Evolutionary conservation across 1,140 invertebrate species (phyloP).

Genomic region (Oreohelix idahoensis): DNA sequence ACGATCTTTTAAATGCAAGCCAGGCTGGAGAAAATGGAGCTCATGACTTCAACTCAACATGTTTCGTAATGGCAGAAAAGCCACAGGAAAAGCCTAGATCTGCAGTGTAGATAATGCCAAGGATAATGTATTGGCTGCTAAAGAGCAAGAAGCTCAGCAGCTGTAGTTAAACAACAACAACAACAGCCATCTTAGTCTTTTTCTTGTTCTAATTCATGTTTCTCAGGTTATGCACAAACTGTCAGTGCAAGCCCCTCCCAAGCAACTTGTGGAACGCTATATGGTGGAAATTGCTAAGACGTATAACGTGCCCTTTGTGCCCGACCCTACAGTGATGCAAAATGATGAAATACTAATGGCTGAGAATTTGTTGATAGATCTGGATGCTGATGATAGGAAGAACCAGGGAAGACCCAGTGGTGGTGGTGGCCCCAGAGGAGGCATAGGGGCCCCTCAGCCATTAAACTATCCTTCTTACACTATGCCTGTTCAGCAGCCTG

Average conservation of each 20-base stretch:
- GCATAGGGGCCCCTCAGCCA: conserved; percentile 56
- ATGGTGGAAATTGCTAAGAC: conserved; percentile 93
- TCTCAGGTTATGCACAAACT: conserved; percentile 86
- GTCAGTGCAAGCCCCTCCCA: conserved; percentile 94
- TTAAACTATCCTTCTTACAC: background rate
- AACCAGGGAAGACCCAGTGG: conserved; percentile 72
- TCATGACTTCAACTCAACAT: too few relatives aligned
- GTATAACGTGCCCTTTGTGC: conserved; percentile 71
- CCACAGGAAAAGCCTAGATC: too few relatives aligned
- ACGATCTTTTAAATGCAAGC: too few relatives aligned
- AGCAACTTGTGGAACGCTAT: conserved; percentile 92
- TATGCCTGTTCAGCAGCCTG: background rate
- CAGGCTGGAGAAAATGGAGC: too few relatives aligned
- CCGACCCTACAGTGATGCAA: conserved; percentile 80
- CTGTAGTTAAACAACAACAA: too few relatives aligned
- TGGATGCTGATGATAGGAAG: conserved; percentile 64
- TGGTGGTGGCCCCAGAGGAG: conserved; percentile 52
- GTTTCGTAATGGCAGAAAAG: too few relatives aligned
- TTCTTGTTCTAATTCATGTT: too few relatives aligned
- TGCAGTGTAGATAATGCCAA: too few relatives aligned
- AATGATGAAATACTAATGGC: conserved; percentile 80
- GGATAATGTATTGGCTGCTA: too few relatives aligned
- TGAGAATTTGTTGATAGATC: conserved; percentile 87
- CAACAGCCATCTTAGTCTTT: too few relatives aligned
- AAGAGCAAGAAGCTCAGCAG: too few relatives aligned